Base-by-base conservation (phyloP, 2,113 vertebrate species). In the Mastomys coucha region DNA sequence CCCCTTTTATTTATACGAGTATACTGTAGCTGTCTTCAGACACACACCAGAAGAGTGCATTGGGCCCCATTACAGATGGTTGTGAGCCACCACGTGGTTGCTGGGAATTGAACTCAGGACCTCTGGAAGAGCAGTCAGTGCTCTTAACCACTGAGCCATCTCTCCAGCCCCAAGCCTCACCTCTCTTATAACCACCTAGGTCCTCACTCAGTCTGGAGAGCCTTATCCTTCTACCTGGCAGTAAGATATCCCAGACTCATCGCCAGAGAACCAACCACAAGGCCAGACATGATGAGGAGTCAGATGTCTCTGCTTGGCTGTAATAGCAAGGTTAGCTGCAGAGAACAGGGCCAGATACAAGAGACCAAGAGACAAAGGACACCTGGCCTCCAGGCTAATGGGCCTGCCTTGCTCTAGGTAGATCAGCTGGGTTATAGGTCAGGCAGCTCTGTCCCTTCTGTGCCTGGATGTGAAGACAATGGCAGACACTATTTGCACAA, bases 191-290 rank as follows among this genome's bases (percentile, higher is more conserved):
- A 53, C 28, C 49, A 19, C 72, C 88, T 26, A 39, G 56, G 82
- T 26, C 36, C 77, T 58, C 24, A 9, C 67, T 73, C 75, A 58
- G 39, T 63, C 33, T 39, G n/a, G 36, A 87, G 17, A 78, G 77
- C 39, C 80, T 76, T 28, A 17, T 14, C 42, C 80, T 95, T 33
- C 58, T 85, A 88, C 22, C 88, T 36, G 73, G 75, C 92, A 80
- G 51, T 2, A 39, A 80, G 89, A 75, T n/a, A 86, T 58, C 53
- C 42, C 91, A 90, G 91, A 73, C 42, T 76, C 31, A 73, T 53
- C 60, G 63, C 92, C 88, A 86, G 42, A 88, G 85, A 89, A 28
- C 42, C 24, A 36, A 78, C 73, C 45, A 73, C 69, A 93, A 75
- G 60, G 88, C 39, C 56, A 95, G 85, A 65, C 58, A 65, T 1